Conservation (phyloP, 2,797 vertebrate species). For the Cossypha dichroa region DNA sequence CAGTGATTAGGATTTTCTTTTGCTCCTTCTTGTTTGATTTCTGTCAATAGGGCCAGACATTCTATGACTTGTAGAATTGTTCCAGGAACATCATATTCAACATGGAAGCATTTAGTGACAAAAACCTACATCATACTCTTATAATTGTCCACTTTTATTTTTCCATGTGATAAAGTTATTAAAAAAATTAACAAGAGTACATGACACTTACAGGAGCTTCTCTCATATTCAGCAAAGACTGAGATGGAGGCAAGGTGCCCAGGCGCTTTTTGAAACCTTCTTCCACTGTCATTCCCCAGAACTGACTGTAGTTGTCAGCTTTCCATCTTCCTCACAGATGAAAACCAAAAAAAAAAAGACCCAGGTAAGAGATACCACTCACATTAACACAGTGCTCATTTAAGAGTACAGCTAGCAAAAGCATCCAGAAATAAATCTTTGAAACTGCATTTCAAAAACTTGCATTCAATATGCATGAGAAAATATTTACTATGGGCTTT, state of each 20-base stretch:
- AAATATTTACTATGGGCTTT: background rate
- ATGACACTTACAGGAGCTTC: constrained; percentile 68
- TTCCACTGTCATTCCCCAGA: constrained; percentile 79
- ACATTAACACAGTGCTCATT: background rate
- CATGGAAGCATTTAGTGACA: background rate
- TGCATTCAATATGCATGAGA: background rate
- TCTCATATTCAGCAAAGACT: constrained; percentile 72
- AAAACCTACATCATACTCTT: background rate
- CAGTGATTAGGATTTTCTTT: background rate
- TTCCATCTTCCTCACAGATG: constrained; percentile 74
- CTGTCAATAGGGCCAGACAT: background rate
- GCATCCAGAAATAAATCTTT: background rate
- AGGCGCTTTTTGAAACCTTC: constrained; percentile 75
- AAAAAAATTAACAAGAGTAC: background rate
- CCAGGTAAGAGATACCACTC: background rate
- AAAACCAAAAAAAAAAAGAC: background rate
- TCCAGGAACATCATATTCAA: background rate
- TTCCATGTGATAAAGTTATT: background rate
- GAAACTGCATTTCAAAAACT: background rate
- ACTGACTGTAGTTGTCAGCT: constrained; percentile 78
- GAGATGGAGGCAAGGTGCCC: constrained; percentile 75
- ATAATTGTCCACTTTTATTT: background rate
- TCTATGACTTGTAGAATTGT: background rate
- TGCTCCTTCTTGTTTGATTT: background rate
- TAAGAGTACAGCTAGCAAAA: background rate